Conservation (phyloP, 2,888 invertebrate genomes). For the Ditylenchus weischeri region DNA sequence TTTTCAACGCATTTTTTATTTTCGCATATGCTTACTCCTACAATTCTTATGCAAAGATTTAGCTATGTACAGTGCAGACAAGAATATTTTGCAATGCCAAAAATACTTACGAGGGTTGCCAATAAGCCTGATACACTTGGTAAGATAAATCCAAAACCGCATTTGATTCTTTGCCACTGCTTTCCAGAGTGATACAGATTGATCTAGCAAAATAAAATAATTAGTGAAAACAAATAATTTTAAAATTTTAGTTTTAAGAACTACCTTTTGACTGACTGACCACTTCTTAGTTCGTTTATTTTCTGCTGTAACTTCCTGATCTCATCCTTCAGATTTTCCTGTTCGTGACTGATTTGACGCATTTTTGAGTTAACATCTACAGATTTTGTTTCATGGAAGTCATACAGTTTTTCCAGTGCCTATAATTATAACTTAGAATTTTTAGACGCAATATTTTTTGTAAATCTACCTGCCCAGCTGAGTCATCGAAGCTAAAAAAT, state of each 20-base stretch:
- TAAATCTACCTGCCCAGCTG: neutral
- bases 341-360: slow-evolving; percentile 14
- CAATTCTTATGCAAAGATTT: no score
- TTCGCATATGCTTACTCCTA: no score
- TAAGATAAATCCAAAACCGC: slow-evolving; percentile 30
- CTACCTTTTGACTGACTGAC: slow-evolving; percentile 14
- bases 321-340: slow-evolving; percentile 18
- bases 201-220: slow-evolving; percentile 9
- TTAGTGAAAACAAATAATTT: neutral
- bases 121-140: slow-evolving; percentile 45
- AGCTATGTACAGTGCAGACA: no score
- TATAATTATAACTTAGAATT: slow-evolving; percentile 2
- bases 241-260: neutral
- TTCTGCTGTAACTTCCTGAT: slow-evolving; percentile 23
- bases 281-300: neutral
- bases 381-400: slow-evolving; percentile 22
- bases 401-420: slow-evolving; percentile 24
- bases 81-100: no score
- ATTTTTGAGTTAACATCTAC: slow-evolving; percentile 25
- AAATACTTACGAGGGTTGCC: slow-evolving; percentile 36
- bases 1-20: no score
- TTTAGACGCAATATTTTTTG: no score
- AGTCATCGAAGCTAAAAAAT: neutral
- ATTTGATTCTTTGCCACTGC: slow-evolving; percentile 5
- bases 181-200: slow-evolving; percentile 26